Percentiles rank a stretch among this genome's conserved stretches.
Conservation (phyloP, 2,113 vertebrate genomes). For the Semnornis frantzii region DNA sequence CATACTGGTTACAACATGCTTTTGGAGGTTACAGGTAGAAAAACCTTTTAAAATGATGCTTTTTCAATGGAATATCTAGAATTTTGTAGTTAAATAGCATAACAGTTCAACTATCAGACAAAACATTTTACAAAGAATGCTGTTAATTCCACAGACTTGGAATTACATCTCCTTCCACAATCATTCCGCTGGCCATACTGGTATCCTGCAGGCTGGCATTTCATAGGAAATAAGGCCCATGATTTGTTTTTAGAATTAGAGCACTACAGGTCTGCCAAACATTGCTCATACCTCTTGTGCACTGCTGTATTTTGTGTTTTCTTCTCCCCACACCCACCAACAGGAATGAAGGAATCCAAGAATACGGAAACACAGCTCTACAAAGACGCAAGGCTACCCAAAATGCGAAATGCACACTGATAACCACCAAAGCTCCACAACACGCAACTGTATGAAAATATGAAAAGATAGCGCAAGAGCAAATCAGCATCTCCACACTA, state of each 20-base stretch:
- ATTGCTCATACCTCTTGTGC: background rate
- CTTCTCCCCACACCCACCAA: background rate
- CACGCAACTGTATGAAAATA: rapidly evolving
- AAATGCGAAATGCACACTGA: background rate
- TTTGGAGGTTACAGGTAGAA: background rate
- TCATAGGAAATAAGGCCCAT: background rate
- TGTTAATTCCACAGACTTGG: background rate
- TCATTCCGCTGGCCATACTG: background rate
- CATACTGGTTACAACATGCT: background rate
- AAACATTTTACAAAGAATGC: background rate
- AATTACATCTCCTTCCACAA: background rate
- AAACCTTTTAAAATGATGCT: background rate
- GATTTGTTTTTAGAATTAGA: background rate
- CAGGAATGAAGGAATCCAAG: background rate
- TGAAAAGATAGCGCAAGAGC: background rate
- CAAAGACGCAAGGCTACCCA: background rate
- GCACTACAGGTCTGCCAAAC: background rate
- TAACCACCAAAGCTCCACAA: background rate
- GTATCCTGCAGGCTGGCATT: background rate
- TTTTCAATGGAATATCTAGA: background rate
- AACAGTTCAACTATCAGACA: background rate
- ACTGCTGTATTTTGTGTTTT: background rate
- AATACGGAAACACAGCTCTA: background rate
- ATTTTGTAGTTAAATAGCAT: background rate
- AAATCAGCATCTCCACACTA: background rate